Evolutionary conservation across 2,888 invertebrate species (phyloP), one percentile per base, ranked within the genome.

Genomic region (Netelia inedita): DNA sequence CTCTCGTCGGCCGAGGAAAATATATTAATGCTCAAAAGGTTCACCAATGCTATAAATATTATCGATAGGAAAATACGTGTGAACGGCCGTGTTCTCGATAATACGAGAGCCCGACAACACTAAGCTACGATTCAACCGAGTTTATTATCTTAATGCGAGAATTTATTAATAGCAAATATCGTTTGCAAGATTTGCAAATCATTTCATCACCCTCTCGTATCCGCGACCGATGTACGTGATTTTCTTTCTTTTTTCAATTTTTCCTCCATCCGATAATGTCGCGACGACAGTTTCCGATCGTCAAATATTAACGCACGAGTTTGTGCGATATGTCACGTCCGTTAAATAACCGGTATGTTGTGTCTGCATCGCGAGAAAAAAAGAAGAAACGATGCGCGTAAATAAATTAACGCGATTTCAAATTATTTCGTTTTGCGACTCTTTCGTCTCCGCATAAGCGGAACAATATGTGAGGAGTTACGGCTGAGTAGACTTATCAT

Each of bases 111-210:
- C 59, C 46, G 19, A 61, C 16, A 21, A 14, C 9, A n/a, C 19
- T 19, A 55, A n/a, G 19, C n/a, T 50, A 50, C 61, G 28, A 59
- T 71, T 79, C 35, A 79, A 41, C 41, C 35, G 68, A 19, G 61
- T 71, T 71, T 79, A 79, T 55, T 78, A 85, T 85, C 81, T 82
- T 71, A 82, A 85, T 71, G 69, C 59, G 74, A 82, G 19, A 46
- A 79, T 85, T 85, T 82, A 85, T 85, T 79, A 85, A 82, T 82
- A 74, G 85, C 79, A 71, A 68, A 50, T 71, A 74, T 74, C 71
- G 69, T 57, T 65, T 65, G 85, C 81, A 85, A 82, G 68, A 81
- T 82, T 81, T 65, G 57, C 43, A 23, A 10, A 69, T 66, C 59
- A 57, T 85, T 85, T 85, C 85, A 82, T 85, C 85, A 85, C 81